These are phyloP conservation scores for Cisticola juncidis DNA, from an alignment of 2,113 vertebrate species.

Conservation along the genomic window DNA sequence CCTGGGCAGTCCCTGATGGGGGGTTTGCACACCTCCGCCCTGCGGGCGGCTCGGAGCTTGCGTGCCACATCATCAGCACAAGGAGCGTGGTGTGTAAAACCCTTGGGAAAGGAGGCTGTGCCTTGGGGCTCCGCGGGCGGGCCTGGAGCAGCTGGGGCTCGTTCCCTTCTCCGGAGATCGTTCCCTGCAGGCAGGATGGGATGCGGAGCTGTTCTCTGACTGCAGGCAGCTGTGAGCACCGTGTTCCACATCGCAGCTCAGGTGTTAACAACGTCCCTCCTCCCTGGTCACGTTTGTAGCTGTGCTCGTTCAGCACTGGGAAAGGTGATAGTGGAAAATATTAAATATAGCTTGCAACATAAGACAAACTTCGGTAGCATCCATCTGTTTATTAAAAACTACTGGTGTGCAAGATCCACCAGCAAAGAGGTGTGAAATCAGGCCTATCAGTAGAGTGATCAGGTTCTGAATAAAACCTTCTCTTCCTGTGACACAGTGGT, in stretches of 20 bases:
- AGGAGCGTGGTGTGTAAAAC: accelerated
- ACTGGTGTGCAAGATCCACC: neutral
- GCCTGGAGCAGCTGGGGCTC: neutral
- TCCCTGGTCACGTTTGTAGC: neutral
- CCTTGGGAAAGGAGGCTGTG: neutral
- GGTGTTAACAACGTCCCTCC: neutral
- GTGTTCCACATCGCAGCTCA: neutral
- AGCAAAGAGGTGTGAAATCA: neutral
- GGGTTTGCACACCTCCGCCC: accelerated
- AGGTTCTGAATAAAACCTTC: neutral
- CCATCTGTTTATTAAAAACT: neutral
- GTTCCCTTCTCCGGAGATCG: neutral
- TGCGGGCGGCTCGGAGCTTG: neutral
- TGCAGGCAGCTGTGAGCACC: neutral
- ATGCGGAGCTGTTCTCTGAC: neutral
- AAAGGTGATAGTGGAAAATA: neutral
- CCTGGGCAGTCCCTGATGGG: accelerated
- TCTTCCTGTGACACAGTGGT: neutral
- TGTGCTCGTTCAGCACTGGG: neutral
- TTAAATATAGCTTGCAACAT: neutral
- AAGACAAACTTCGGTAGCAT: neutral
- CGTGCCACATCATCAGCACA: neutral
- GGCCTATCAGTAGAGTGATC: neutral
- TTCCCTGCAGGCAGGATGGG: neutral
- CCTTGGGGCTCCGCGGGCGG: neutral